Percentiles rank a stretch among this genome's conserved stretches.
These are phyloP conservation scores for Caenorhabditis zanzibari DNA, from an alignment of 2,888 invertebrate genomes.

Conservation along the genomic window DNA sequence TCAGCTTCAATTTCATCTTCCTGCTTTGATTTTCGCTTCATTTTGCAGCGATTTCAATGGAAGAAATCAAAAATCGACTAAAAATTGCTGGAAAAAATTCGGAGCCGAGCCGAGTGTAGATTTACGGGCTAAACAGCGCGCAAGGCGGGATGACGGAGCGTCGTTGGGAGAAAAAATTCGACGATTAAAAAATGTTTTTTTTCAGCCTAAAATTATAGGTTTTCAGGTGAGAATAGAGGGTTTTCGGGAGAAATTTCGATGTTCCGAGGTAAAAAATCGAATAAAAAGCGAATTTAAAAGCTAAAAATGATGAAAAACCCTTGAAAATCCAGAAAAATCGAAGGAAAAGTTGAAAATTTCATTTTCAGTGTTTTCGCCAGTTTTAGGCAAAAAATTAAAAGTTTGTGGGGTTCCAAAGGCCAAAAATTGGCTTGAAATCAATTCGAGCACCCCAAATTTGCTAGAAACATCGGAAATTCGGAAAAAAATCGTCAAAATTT, in stretches of 20 bases:
- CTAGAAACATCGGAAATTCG: no score
- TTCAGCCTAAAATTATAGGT: not conserved
- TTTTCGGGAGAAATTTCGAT: not conserved
- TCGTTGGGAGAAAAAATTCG: not conserved
- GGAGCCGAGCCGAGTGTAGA: not conserved
- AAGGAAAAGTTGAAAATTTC: no score
- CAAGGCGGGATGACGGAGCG: not conserved
- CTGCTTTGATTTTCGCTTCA: slow-evolving; percentile 23
- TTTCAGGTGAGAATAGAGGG: not conserved
- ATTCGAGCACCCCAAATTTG: no score
- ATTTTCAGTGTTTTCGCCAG: no score
- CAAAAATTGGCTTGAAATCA: no score
- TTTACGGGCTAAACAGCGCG: slow-evolving; percentile 2
- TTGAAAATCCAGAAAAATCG: no score
- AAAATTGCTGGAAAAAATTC: slow-evolving; percentile 6
- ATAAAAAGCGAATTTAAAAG: no score
- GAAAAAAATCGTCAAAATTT: no score
- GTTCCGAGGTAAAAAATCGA: no score
- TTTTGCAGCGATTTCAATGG: not conserved
- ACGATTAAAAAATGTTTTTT: not conserved
- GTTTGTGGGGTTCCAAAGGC: no score
- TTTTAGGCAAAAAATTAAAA: no score
- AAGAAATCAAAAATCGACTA: not conserved
- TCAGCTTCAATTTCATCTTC: slow-evolving; percentile 10
- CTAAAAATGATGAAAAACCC: no score